Percentiles rank a stretch among this genome's conserved stretches.
These are phyloP conservation scores for Toxotes lorentzi DNA, from an alignment of 2,797 vertebrate genomes.

Conservation along the genomic window DNA sequence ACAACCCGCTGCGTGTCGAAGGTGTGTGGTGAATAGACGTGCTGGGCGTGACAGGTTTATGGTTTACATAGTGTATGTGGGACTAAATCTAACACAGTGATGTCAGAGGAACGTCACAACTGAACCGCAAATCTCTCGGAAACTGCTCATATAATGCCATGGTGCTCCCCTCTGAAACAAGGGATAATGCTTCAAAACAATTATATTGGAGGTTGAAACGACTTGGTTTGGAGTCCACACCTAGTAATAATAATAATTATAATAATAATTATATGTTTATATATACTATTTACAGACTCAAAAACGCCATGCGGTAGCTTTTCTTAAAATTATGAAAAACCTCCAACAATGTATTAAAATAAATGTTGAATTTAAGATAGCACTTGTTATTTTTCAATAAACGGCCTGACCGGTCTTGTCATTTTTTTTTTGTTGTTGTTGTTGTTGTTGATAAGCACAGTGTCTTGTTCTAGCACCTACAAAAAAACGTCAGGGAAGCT, in stretches of 20 bases:
- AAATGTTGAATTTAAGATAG: slow-evolving; percentile 98
- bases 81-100: slow-evolving; percentile 80
- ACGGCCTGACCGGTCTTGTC: slow-evolving; percentile 86
- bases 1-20: slow-evolving; percentile 54
- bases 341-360: slow-evolving; percentile 99
- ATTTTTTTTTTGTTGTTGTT: slow-evolving; percentile 67
- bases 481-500: slow-evolving; percentile 88
- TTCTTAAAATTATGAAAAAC: slow-evolving; percentile 97
- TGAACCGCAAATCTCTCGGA: slow-evolving; percentile 84
- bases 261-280: slow-evolving; percentile 91
- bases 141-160: slow-evolving; percentile 89
- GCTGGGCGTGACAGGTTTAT: slow-evolving; percentile 49
- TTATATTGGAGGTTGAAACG: slow-evolving; percentile 88
- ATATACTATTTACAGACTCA: slow-evolving; percentile 99
- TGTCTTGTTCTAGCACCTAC: slow-evolving; percentile 97
- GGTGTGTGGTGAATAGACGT: slow-evolving; percentile 55
- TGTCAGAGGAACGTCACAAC: slow-evolving; percentile 77
- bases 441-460: slow-evolving; percentile 89
- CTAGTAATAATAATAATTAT: slow-evolving; percentile 95
- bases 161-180: slow-evolving; percentile 94
- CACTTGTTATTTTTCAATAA: slow-evolving; percentile 95
- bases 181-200: slow-evolving; percentile 93
- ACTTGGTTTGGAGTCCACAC: slow-evolving; percentile 97
- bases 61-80: slow-evolving; percentile 63
- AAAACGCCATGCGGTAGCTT: slow-evolving; percentile 97